phyloP scores from a whole-genome alignment of 2,113 vertebrate genomes.

The Zosterops borbonicus region DNA sequence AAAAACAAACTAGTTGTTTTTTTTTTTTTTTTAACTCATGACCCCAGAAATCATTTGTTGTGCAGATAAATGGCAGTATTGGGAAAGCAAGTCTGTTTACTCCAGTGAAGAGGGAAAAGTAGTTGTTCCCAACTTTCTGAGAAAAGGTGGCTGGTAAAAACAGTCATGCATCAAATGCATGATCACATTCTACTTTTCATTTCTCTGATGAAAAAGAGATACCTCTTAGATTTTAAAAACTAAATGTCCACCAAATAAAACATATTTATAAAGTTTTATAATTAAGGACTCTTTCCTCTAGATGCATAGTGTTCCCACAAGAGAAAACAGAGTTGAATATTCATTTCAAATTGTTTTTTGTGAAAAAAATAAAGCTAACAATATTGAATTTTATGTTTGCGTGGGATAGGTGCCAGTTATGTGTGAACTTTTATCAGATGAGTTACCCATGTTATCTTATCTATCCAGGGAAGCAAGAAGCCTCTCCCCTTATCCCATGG shows the following conservation, averaged over 20 bases:
- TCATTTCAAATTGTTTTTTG: neutral
- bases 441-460: neutral
- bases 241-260: neutral
- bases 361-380: neutral
- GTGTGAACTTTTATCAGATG: neutral
- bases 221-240: neutral
- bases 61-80: neutral
- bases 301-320: neutral
- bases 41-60: neutral
- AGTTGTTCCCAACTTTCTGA: neutral
- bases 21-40: neutral
- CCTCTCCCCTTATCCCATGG: fast-evolving
- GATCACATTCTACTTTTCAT: neutral
- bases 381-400: neutral
- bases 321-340: neutral
- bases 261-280: neutral
- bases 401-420: neutral
- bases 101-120: neutral
- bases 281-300: neutral
- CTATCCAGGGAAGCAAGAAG: neutral
- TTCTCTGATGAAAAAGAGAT: neutral
- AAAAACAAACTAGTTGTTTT: neutral
- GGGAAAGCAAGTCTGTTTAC: neutral
- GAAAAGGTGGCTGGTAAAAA: neutral
- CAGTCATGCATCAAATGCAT: neutral